phyloP scores from a whole-genome alignment of 2,113 vertebrate species.

The Bambusicola thoracicus region DNA sequence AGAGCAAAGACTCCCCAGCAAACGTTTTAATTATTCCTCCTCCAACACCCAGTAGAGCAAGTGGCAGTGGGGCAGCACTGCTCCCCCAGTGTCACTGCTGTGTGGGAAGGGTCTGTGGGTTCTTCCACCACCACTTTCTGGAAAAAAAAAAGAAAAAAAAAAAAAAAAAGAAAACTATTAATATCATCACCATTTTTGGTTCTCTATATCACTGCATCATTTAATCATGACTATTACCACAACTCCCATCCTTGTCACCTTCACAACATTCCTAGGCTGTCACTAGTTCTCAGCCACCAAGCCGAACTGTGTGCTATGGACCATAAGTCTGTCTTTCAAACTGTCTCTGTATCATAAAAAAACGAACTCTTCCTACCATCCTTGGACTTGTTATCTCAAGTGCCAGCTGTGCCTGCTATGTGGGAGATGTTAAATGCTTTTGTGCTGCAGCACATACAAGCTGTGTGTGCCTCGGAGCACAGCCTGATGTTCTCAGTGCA shows the following conservation, averaged over 20 bases:
- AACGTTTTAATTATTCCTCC: background rate
- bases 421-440: background rate
- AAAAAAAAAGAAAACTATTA: background rate
- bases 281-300: background rate
- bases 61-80: background rate
- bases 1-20: background rate
- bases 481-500: background rate
- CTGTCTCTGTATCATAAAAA: background rate
- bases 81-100: background rate
- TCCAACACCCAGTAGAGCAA: background rate
- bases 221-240: background rate
- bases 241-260: background rate
- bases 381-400: slow-evolving; percentile 14
- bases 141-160: background rate
- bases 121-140: background rate
- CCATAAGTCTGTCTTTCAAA: background rate
- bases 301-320: background rate
- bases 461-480: background rate
- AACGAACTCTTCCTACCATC: background rate
- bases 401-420: background rate
- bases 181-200: background rate
- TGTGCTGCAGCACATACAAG: background rate
- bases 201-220: background rate
- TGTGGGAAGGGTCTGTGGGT: background rate
- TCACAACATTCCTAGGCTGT: background rate